phyloP scores from a whole-genome alignment of 2,113 vertebrate species.

The Apaloderma vittatum region DNA sequence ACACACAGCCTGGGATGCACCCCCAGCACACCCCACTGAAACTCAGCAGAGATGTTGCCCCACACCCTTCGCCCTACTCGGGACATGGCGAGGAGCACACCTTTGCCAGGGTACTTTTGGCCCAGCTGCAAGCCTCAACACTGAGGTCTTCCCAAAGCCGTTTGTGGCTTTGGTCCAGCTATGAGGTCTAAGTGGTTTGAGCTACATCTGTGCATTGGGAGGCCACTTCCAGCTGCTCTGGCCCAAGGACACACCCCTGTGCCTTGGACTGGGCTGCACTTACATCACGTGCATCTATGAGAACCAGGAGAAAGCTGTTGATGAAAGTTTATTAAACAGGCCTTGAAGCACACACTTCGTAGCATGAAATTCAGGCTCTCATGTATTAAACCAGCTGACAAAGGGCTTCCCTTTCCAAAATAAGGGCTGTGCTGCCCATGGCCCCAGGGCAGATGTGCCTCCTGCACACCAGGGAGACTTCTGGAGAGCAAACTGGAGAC shows the following conservation, averaged over 20 bases:
- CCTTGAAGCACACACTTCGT: not conserved
- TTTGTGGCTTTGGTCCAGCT: not conserved
- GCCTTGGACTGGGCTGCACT: not conserved
- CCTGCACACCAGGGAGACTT: not conserved
- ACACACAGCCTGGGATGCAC: not conserved
- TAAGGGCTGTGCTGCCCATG: not conserved
- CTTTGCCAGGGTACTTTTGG: not conserved
- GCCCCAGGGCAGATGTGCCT: not conserved
- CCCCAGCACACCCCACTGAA: not conserved
- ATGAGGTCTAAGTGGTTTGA: not conserved
- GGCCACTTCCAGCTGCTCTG: conserved; percentile 23
- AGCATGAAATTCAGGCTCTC: not conserved
- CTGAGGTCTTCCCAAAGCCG: not conserved
- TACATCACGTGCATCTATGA: not conserved
- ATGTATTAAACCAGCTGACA: not conserved
- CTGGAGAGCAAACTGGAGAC: not conserved
- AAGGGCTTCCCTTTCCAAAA: not conserved
- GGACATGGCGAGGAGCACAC: not conserved
- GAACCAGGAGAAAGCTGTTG: not conserved
- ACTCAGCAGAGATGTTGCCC: not conserved
- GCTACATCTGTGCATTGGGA: conserved; percentile 11
- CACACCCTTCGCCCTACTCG: not conserved
- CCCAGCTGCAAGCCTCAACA: not conserved
- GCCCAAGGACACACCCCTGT: not conserved
- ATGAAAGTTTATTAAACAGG: not conserved